phyloP scores from a whole-genome alignment of 1,140 invertebrate species.

The Drosophila pandora region DNA sequence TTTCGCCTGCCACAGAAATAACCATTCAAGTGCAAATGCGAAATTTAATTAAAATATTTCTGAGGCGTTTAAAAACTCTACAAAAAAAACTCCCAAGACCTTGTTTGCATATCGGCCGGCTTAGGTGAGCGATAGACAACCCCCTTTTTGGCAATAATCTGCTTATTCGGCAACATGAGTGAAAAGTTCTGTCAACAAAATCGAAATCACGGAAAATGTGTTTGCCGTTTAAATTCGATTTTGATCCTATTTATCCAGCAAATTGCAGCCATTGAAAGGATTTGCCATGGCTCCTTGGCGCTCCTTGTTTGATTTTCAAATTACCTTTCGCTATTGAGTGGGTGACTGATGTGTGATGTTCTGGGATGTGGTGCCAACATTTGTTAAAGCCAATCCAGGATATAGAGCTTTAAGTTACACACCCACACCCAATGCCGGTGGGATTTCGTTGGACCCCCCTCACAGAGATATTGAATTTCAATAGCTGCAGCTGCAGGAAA shows the following conservation, averaged over 20 bases:
- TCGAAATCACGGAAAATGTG: conserved; percentile 80
- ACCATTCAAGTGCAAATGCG: conserved; percentile 54
- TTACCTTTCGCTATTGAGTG: conserved; percentile 60
- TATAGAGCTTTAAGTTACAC: conserved; percentile 56
- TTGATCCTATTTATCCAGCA: conserved; percentile 83
- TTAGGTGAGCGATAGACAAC: conserved; percentile 56
- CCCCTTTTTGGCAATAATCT: conserved; percentile 65
- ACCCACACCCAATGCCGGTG: neutral
- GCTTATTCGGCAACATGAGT: conserved; percentile 79
- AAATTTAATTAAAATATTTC: conserved; percentile 72
- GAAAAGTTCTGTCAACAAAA: conserved; percentile 83
- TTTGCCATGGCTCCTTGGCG: conserved; percentile 54
- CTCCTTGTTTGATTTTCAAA: conserved; percentile 77
- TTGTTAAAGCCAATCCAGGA: conserved; percentile 49
- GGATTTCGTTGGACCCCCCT: conserved; percentile 10
- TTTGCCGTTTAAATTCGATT: conserved; percentile 83
- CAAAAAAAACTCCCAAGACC: neutral
- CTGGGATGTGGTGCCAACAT: conserved; percentile 54
- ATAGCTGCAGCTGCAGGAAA: conserved; percentile 70
- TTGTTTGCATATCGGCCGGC: conserved; percentile 24
- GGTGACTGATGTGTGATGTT: conserved; percentile 40
- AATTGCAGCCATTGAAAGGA: conserved; percentile 83
- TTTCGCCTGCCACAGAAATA: conserved; percentile 43
- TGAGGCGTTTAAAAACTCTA: conserved; percentile 31
- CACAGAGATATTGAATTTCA: conserved; percentile 71